Base-by-base conservation (phyloP, 2,888 invertebrate genomes). In the Dorcus parallelipipedus region DNA sequence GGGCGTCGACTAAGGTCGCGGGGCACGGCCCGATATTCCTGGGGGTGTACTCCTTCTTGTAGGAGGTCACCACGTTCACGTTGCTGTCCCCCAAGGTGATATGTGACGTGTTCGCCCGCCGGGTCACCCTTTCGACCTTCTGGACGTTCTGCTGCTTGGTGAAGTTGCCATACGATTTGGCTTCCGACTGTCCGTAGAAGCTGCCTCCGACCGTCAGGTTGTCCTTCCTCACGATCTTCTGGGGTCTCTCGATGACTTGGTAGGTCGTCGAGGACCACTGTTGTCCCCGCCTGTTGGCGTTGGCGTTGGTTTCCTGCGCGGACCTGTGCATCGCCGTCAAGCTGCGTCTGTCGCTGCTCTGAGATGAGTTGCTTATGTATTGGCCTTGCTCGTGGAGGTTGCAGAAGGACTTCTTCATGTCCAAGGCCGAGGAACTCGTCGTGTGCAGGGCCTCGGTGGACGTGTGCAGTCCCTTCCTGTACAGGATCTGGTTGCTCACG, bases 281-380 rank as follows among this genome's bases (percentile, higher is more conserved):
- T 56, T 78, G 78, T 0, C 81, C 83, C 50, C 83, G 81, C 51
- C 84, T 78, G 64, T 78, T 81, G 8, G 61, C 59, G 20, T 59
- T 54, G 26, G 0, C 6, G 8, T 77, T 73, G 58, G 71, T 74
- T 68, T 84, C 83, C 62, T 76, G 76, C 45, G 82, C 81, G 51
- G 87, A 90, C 33, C 91, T 83, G 73, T 93, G 91, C 73, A 92
- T 83, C 2, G 91, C 87, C 67, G 91, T 92, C 43, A 91, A 83
- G 71, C 91, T 92, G 67, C 87, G 87, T 59, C 92, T 82, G 63
- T 92, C 91, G 8, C 82, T 84, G 65, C 86, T 86, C 59, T 86
- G 85, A 0, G 84, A 82, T 1, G 86, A 83, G 64, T 85, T 87
- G 62, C 83, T 86, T 58, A 86, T 84, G 68, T 85, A 87, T 68